A percentile compares a stretch with the other conserved stretches of the same genome.
Conservation (phyloP, 2,113 vertebrate species). For the Isurus oxyrinchus region DNA sequence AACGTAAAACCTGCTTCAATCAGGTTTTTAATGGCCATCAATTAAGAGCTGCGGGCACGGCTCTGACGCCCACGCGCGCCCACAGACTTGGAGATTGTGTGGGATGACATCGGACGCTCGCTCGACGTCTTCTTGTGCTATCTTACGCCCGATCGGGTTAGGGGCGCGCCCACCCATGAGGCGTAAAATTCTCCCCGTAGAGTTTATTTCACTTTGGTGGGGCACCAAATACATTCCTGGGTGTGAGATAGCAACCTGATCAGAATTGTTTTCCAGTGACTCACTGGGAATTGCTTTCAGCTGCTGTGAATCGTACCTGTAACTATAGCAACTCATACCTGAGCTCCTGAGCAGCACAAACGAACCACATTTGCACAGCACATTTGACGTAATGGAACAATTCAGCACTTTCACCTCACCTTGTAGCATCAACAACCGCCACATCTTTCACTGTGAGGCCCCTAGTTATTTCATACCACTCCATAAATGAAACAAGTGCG, state of each 20-base stretch:
- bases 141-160: no score
- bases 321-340: constrained; percentile 9
- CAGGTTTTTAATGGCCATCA: no score
- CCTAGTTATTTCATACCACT: background rate
- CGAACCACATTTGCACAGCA: background rate
- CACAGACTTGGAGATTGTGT: no score
- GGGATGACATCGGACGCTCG: no score
- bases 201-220: background rate
- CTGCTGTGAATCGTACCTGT: background rate
- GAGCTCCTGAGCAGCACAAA: background rate
- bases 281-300: background rate
- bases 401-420: background rate
- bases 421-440: background rate
- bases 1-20: no score
- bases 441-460: background rate
- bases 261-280: background rate
- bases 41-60: no score
- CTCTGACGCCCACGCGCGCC: no score
- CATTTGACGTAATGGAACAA: background rate
- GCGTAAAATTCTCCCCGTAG: no score
- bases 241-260: background rate
- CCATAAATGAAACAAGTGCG: background rate
- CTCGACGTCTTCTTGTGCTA: no score
- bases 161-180: no score
- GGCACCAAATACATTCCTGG: background rate